Evolutionary conservation across 2,113 vertebrate genomes (phyloP).

Genomic region (Chloropsis cyanopogon): DNA sequence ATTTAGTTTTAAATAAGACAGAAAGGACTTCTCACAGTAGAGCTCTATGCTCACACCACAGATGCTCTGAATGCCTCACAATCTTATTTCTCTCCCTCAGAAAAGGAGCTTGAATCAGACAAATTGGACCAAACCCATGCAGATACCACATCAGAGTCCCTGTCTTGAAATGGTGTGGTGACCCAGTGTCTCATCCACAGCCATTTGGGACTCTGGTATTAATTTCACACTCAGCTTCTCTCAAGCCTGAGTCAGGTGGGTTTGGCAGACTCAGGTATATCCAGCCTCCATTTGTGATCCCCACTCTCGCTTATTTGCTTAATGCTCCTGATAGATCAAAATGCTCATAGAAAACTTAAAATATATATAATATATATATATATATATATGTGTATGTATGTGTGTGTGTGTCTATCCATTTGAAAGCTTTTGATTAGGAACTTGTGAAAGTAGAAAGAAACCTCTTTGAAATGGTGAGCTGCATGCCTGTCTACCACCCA

Average conservation of each 20-base stretch:
- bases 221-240: not conserved
- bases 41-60: not conserved
- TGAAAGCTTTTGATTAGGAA: not conserved
- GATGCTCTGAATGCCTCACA: not conserved
- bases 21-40: not conserved
- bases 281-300: not conserved
- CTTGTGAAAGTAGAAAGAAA: not conserved
- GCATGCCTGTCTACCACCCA: not conserved
- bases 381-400: no score
- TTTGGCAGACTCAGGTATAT: not conserved
- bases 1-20: not conserved
- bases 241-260: not conserved
- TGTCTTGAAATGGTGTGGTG: not conserved
- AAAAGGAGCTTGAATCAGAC: not conserved
- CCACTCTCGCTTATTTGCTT: not conserved
- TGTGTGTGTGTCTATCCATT: not conserved
- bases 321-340: not conserved
- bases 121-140: not conserved
- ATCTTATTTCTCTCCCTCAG: not conserved
- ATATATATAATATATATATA: not conserved
- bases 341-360: not conserved
- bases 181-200: not conserved
- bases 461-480: not conserved
- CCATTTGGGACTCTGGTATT: not conserved
- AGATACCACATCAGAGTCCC: not conserved